phyloP scores from a whole-genome alignment of 2,113 vertebrate genomes.

The Cacatua alba region DNA sequence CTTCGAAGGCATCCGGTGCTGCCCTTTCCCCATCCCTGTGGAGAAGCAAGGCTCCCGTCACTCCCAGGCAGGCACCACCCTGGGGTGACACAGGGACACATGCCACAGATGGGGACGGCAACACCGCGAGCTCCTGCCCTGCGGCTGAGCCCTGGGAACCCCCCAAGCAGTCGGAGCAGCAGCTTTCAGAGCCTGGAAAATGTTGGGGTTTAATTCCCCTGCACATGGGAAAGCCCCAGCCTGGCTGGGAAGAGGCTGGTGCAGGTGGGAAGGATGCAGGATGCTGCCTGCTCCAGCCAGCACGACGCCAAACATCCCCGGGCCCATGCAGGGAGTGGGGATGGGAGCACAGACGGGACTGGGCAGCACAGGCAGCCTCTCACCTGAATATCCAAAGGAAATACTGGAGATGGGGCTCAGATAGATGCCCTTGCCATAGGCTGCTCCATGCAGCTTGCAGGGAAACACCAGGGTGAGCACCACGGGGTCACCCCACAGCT shows the following conservation, averaged over 20 bases:
- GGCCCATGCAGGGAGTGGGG: conserved; percentile 26
- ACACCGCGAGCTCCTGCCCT: not conserved
- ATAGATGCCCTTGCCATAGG: conserved; percentile 99
- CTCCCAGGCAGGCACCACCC: not conserved
- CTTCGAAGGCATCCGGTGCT: conserved; percentile 98
- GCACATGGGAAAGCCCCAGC: not conserved
- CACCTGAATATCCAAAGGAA: conserved; percentile 99
- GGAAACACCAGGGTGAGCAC: conserved; percentile 84
- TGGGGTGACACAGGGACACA: accelerated
- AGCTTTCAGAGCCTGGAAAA: not conserved
- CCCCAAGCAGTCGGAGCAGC: accelerated
- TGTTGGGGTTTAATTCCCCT: not conserved
- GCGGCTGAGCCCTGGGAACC: not conserved
- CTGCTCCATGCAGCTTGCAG: conserved; percentile 99
- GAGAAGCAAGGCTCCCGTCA: not conserved
- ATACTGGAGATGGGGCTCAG: conserved; percentile 99
- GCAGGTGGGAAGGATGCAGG: not conserved
- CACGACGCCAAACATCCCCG: accelerated
- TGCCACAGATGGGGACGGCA: not conserved
- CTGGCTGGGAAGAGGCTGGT: not conserved
- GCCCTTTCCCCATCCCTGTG: conserved; percentile 98
- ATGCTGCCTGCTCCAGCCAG: accelerated
- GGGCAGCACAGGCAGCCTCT: conserved; percentile 62
- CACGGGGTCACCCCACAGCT: not conserved
- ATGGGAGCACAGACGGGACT: not conserved